phyloP scores from a whole-genome alignment of 1,140 invertebrate species.

The Drosophila bocqueti region DNA sequence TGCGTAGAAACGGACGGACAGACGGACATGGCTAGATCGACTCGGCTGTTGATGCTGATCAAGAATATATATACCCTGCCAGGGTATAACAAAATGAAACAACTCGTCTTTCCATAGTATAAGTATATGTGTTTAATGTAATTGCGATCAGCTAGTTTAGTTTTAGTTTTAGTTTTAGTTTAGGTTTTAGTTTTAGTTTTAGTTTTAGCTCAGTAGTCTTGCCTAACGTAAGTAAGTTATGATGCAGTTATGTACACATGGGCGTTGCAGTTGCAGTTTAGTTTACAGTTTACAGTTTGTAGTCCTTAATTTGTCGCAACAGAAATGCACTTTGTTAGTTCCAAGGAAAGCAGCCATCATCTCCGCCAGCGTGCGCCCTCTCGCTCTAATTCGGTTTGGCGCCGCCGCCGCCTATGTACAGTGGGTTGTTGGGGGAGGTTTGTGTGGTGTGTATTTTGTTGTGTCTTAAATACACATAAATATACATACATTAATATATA shows the following conservation, averaged over 20 bases:
- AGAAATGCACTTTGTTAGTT: constrained; percentile 73
- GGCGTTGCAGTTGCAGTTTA: constrained; percentile 62
- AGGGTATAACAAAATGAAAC: no score
- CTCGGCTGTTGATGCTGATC: no score
- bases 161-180: constrained; percentile 30
- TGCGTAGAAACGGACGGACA: no score
- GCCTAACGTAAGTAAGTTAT: constrained; percentile 65
- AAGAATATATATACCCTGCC: no score
- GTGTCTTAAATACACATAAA: constrained; percentile 21
- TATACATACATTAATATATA: neutral
- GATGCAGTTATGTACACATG: constrained; percentile 68
- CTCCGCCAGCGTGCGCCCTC: constrained; percentile 1
- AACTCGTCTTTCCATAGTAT: constrained; percentile 22
- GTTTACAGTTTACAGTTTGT: constrained; percentile 43
- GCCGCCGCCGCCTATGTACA: constrained; percentile 30
- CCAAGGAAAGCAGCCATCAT: constrained; percentile 40
- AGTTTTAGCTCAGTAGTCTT: constrained; percentile 48
- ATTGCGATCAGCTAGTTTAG: constrained; percentile 54
- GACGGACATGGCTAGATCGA: no score
- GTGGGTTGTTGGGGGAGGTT: neutral
- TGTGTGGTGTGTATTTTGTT: neutral
- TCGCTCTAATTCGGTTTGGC: constrained; percentile 25
- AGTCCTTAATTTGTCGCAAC: constrained; percentile 39
- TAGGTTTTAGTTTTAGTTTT: constrained; percentile 37
- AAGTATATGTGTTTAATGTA: constrained; percentile 53